Percentiles rank a stretch among this genome's conserved stretches.
Conservation (phyloP, 2,888 invertebrate species). For the Sympetrum striolatum region DNA sequence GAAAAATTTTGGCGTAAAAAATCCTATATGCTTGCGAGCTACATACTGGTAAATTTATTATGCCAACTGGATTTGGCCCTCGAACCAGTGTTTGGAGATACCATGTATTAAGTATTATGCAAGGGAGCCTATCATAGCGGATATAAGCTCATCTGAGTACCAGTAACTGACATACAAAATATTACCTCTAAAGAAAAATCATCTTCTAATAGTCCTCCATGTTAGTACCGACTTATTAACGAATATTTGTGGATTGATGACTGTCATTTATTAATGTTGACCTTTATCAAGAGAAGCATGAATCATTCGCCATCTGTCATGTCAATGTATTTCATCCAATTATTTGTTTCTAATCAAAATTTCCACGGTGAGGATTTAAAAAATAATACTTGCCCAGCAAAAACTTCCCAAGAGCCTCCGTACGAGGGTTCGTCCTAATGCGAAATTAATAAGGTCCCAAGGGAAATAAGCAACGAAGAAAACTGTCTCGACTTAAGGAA, state of each 20-base stretch:
- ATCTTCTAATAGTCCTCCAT: too few species aligned
- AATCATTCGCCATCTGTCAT: neutral
- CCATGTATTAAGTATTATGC: too few species aligned
- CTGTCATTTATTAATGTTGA: neutral
- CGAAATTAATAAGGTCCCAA: slow-evolving; percentile 15
- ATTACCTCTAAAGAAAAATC: too few species aligned
- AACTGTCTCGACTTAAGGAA: neutral
- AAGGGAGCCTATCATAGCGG: too few species aligned
- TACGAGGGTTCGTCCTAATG: neutral
- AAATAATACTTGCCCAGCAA: neutral
- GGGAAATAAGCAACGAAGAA: neutral
- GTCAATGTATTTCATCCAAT: neutral
- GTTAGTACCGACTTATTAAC: neutral
- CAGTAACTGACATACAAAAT: neutral
- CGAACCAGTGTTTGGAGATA: too few species aligned
- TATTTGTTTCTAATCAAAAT: neutral
- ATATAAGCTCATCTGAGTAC: neutral
- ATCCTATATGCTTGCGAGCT: too few species aligned
- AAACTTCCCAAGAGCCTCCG: neutral
- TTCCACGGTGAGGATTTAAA: neutral
- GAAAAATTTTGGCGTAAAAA: too few species aligned
- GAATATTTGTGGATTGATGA: neutral
- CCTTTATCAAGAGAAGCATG: neutral
- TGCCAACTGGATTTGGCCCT: too few species aligned
- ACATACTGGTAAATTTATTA: too few species aligned